phyloP scores from a whole-genome alignment of 2,888 invertebrate genomes.

The Nephrotoma appendiculata region DNA sequence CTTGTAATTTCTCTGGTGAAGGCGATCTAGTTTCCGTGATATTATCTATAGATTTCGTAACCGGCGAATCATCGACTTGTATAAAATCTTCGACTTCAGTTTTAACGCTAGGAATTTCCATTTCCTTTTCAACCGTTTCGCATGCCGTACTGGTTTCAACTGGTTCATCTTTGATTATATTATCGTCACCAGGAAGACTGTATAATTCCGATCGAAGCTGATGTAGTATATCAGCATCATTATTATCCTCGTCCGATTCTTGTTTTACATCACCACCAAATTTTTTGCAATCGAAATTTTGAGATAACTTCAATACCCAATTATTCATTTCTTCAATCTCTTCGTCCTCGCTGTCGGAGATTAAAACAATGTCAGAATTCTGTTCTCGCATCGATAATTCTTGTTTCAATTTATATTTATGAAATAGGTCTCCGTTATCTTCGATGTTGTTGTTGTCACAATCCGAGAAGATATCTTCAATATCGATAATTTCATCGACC shows the following conservation, averaged over 20 bases:
- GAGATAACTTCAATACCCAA: slow-evolving; percentile 15
- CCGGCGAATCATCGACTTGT: background rate
- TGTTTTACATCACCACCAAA: background rate
- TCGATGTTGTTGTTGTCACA: background rate
- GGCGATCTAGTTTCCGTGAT: background rate
- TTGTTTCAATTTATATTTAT: background rate
- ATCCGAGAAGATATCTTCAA: background rate
- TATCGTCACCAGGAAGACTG: background rate
- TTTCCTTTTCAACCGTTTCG: background rate
- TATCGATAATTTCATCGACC: background rate
- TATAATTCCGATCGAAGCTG: background rate
- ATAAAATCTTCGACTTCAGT: background rate
- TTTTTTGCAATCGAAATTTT: background rate
- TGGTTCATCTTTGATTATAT: background rate
- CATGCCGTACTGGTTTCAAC: background rate
- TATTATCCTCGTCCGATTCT: background rate
- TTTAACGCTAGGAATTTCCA: background rate
- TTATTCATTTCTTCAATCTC: slow-evolving; percentile 10
- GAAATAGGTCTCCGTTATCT: background rate
- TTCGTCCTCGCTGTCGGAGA: background rate
- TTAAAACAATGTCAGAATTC: background rate
- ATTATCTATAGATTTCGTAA: background rate
- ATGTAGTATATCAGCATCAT: background rate
- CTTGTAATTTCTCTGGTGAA: background rate
- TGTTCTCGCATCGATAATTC: background rate